Conservation (phyloP, 2,113 vertebrate genomes). For the Daboia siamensis region DNA sequence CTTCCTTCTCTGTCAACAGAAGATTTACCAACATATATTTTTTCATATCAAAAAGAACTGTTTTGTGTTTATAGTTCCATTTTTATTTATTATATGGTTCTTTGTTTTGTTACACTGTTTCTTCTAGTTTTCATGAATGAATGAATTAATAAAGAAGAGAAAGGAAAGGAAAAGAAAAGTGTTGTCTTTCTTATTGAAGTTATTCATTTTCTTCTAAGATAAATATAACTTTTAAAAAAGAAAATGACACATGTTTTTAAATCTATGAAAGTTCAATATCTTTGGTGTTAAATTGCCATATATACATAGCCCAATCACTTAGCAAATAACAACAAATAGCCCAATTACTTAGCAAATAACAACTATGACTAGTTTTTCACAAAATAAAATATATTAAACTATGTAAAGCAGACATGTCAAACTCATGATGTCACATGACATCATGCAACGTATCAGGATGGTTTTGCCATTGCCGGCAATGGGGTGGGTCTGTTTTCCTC, state of each 20-base stretch:
- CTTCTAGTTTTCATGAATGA: neutral
- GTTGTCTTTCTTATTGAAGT: neutral
- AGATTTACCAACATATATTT: neutral
- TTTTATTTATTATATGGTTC: neutral
- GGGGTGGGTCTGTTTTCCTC: too few relatives aligned
- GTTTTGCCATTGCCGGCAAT: too few relatives aligned
- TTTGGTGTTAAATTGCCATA: neutral
- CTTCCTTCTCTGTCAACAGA: neutral
- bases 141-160: neutral
- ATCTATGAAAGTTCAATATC: neutral
- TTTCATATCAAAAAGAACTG: neutral
- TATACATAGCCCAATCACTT: neutral
- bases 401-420: neutral
- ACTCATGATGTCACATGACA: too few relatives aligned
- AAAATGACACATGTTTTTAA: neutral
- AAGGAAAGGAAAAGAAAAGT: neutral
- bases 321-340: neutral
- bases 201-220: neutral
- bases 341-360: neutral
- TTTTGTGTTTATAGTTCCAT: neutral
- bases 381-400: neutral
- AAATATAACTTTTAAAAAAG: neutral
- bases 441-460: too few relatives aligned
- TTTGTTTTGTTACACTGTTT: neutral
- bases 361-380: neutral